Base-by-base conservation (phyloP, 2,113 vertebrate genomes). In the Crotophaga sulcirostris region DNA sequence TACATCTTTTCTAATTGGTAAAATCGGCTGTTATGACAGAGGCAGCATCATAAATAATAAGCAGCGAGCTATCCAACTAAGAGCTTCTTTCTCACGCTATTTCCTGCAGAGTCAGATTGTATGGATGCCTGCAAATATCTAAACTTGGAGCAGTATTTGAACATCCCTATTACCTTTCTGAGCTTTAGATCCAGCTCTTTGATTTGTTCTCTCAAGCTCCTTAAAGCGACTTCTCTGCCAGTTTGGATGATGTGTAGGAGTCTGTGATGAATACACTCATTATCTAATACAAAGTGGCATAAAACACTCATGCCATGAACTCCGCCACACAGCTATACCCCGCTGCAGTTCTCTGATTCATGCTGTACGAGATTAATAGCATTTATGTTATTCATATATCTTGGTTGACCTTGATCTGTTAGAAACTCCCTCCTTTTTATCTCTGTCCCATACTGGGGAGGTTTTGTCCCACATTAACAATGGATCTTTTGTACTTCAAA, bases 331-430 rank as follows among this genome's bases (percentile, higher is more conserved):
- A 93, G 88, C 95, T 94, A 75, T 94, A 94, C 93, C 94, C 97
- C 74, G 66, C 96, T 97, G 97, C 96, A 97, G 87, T 94, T 97
- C 95, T 54, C 95, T 89, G 95, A 97, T 96, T 97, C 98, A 97
- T 96, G 95, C 70, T 85, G 94, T 94, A 81, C 80, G 96, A 96
- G 96, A 97, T 97, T 98, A 98, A 98, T 97, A 98, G 97, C 97
- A 97, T 98, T 98, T 98, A 97, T 97, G 96, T 98, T 98, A 97
- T 98, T 98, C 98, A 97, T 96, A 97, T 97, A 98, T 97, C 97
- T 97, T 87, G 70, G 95, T 94, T 98, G 98, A 98, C 98, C 98
- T 97, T 98, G 97, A 97, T 98, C 97, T 97, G 95, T 94, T 97
- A 96, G 97, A 96, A 98, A 97, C 96, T 96, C 97, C 96, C 89